Base-by-base conservation (phyloP, 2,888 invertebrate genomes). In the Lathronympha strigana region DNA sequence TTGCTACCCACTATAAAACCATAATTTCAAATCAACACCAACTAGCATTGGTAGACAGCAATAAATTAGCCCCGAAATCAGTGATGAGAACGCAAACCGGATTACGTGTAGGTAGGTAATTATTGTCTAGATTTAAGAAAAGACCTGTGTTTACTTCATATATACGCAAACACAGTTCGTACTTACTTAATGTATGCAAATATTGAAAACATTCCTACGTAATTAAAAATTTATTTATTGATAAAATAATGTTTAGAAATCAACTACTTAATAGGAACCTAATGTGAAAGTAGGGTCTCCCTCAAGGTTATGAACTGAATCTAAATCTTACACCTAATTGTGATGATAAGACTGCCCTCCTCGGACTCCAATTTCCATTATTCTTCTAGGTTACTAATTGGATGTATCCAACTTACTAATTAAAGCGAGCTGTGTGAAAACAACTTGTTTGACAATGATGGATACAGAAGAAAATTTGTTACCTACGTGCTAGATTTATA, bases 361-460 rank as follows among this genome's bases (percentile, higher is more conserved):
- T 23, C 25, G 54, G 33, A 63, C 17, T 64, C 43, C 51, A 36
- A 51, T 64, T 17, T 40, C 43, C 11, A 4, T 54, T 23, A 54
- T 54, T 60, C 19, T 38, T 13, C 25, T 43, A 28, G 8, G 47
- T 53, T 31, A 19, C 15, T 66, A 66, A 66, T 61, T 54, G 54
- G 66, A 66, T 49, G 31, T 45, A 38, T 25, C 21, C 23, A 51
- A 36, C 6, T 21, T 57, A 47, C 45, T 60, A 66, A 61, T 60
- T 54, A 60, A 53, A 25, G 54, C 47, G 13, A 17, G 13, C 53
- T 49, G 54, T 38, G 47, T 64, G 45, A 57, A 53, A 63, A 33
- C 45, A 47, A 54, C 38, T 60, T 53, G 53, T 54, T 47, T 53
- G 60, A 66, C 60, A 66, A 61, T 66, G 66, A 61, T 66, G 60